phyloP scores from a whole-genome alignment of 1,140 invertebrate species.

The Chelonus insularis region DNA sequence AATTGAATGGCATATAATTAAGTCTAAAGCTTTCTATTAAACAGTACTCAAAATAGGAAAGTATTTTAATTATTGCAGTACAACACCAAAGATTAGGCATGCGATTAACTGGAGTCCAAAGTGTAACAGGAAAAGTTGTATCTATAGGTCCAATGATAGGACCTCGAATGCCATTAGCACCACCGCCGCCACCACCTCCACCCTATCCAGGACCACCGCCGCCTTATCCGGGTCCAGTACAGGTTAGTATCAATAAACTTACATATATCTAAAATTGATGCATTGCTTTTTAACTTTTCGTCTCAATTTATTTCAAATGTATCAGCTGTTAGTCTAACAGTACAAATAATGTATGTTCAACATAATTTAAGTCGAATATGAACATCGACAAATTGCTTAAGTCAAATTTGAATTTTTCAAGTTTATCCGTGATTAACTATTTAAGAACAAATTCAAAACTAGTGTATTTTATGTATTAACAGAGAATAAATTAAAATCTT shows the following conservation, averaged over 20 bases:
- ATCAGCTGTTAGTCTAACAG: conserved; percentile 33
- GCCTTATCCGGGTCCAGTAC: conserved; percentile 54
- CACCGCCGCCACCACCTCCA: conserved; percentile 69
- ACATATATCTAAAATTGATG: conserved; percentile 34
- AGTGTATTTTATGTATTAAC: too few species aligned
- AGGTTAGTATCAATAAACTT: conserved; percentile 40
- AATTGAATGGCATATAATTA: too few species aligned
- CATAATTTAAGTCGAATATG: too few species aligned
- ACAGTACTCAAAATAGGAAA: too few species aligned
- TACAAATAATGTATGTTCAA: too few species aligned
- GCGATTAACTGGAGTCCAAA: conserved; percentile 47
- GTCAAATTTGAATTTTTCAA: too few species aligned
- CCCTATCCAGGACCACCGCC: conserved; percentile 67
- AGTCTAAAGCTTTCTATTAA: too few species aligned
- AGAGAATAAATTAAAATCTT: too few species aligned
- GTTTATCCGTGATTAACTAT: too few species aligned
- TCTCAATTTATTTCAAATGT: conserved; percentile 36
- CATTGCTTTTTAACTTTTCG: conserved; percentile 45
- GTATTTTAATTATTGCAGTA: conserved; percentile 38
- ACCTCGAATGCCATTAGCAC: conserved; percentile 58
- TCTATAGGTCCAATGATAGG: conserved; percentile 56
- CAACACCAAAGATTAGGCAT: conserved; percentile 53
- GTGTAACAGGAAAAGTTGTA: conserved; percentile 53
- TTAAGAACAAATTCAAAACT: too few species aligned
- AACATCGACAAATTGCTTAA: too few species aligned